Conservation (phyloP, 2,888 invertebrate genomes). For the Hanleya hanleyi region DNA sequence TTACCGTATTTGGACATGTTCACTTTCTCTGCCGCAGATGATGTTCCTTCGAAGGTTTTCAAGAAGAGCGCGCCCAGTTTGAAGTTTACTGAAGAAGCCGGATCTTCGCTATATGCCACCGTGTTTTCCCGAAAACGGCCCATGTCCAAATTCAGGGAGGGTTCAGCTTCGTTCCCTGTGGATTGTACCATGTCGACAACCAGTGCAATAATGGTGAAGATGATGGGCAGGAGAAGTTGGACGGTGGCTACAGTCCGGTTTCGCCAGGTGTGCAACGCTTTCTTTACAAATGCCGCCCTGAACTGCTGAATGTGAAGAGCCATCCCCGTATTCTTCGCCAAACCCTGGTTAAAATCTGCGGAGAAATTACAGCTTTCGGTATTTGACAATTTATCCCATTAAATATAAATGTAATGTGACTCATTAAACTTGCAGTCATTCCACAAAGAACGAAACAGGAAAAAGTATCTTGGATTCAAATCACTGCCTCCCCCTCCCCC, state of each 20-base stretch:
- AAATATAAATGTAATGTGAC: too few relatives aligned
- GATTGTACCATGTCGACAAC: constrained; percentile 75
- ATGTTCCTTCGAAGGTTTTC: background rate
- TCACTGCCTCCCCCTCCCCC: too few relatives aligned
- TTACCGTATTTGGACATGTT: background rate
- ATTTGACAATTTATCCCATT: too few relatives aligned
- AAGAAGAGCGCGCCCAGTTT: background rate
- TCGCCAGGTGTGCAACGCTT: constrained; percentile 79
- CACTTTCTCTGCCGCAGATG: background rate
- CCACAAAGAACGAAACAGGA: too few relatives aligned
- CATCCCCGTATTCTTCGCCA: constrained; percentile 62
- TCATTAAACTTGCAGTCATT: too few relatives aligned
- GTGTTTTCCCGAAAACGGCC: constrained; percentile 53
- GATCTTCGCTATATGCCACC: constrained; percentile 28
- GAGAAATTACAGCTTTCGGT: too few relatives aligned
- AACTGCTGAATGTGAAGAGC: constrained; percentile 77
- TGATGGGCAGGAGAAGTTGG: constrained; percentile 80
- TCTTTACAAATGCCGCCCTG: constrained; percentile 80
- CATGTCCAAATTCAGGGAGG: constrained; percentile 78
- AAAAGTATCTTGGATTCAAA: too few relatives aligned
- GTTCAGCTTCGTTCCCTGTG: constrained; percentile 69
- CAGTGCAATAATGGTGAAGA: constrained; percentile 80
- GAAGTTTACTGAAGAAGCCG: background rate
- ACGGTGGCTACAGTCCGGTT: constrained; percentile 78
- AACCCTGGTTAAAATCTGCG: constrained; percentile 51